Evolutionary conservation across 1,140 invertebrate genomes (phyloP), one percentile per base, ranked within the genome.

Genomic region (Drosophila pectinifera): DNA sequence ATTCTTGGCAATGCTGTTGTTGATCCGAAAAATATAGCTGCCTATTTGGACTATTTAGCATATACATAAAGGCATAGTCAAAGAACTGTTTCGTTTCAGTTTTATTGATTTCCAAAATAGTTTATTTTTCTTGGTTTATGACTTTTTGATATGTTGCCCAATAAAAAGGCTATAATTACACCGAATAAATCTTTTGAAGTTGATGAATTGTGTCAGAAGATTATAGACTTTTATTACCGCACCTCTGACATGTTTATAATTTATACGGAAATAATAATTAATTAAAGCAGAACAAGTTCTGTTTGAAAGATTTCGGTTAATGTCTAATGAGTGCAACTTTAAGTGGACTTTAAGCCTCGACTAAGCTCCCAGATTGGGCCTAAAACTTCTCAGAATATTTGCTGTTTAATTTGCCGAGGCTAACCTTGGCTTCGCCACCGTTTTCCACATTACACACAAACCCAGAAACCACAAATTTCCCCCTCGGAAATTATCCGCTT

Each of bases 141-240:
- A n/a, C 26, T 16, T 41, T 31, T 51, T 65, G 61, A 42, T 48
- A 20, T 42, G 38, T 42, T 55, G 18, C 28, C 24, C 20, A 36
- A 57, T 70, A 70, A 70, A 70, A 70, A 48, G 14, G 24, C 41
- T 14, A 70, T 70, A 7, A 70, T 57, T 39, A 16, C 57, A 65
- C 57, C 64, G 11, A 48, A 48, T 20, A 48, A 26, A 16, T 51
- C 34, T 20, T 70, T 70, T 56, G 41, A 70, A 34, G 65, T 69
- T 70, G 49, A 70, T 70, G 49, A 70, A 70, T 70, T 70, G 42
- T 70, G 65, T 57, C 41, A 36, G 20, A 24, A 41, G 68, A 70
- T 70, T 70, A 46, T 6, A 48, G 16, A 8, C 20, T 31, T 57
- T 70, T 48, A 70, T 48, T 20, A 8, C 22, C 5, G 18, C 22